Evolutionary conservation across 2,113 vertebrate genomes (phyloP), one percentile per base, ranked within the genome.

Genomic region (Chaenocephalus aceratus): DNA sequence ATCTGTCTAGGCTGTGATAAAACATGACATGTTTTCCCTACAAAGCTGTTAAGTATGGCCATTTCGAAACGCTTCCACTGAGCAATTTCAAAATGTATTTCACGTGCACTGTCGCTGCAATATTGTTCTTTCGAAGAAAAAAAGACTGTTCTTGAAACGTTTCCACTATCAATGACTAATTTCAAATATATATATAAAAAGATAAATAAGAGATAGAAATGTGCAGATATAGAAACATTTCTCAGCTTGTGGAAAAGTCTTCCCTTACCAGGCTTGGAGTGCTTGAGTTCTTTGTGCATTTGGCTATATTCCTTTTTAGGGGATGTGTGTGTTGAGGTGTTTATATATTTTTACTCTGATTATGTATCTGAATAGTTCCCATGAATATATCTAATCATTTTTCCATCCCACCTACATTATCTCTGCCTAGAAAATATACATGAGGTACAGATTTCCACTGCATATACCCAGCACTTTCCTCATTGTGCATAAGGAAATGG

Each of bases 1-100:
- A 88, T 87, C 82, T 80, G 69, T 74, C 75, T 79, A 51, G 56
- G 66, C 72, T 56, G 81, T 36, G 64, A 88, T 90, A 86, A 89
- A 90, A 85, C 78, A 83, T 76, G 83, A 76, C 85, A 83, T 52
- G 52, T 82, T 89, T 80, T 66, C 75, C 75, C 80, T 10, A 30
- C 63, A 68, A 80, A 75, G 57, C 57, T 86, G 51, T 79, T 78
- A 60, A 80, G 49, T 62, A 41, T 51, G 26, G 57, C 51, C 77
- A 80, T 75, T 69, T 82, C 41, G 44, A 15, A 68, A 62, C 58
- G 71, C 59, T 79, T 67, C 45, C 78, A 73, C 59, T 82, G 56
- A 68, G 59, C 36, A 60, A 45, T 46, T 61, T 45, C 69, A 34
- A 72, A 80, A 62, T 71, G 79, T 62, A 79, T 83, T 86, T 76